Conservation (phyloP, 2,797 vertebrate species). For the Phaenicophaeus curvirostris region DNA sequence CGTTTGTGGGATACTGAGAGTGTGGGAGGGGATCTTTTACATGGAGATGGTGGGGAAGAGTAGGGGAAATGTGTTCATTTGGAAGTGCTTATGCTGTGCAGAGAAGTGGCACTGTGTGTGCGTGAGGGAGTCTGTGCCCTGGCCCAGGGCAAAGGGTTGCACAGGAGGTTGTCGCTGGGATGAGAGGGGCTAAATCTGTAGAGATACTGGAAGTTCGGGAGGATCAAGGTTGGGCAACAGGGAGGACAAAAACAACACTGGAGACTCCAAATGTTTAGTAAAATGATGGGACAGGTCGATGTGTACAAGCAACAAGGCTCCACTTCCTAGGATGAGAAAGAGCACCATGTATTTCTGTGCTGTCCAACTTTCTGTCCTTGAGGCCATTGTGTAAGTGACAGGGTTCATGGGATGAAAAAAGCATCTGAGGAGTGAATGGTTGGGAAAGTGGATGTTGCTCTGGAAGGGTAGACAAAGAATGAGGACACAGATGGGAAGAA, state of each 20-base stretch:
- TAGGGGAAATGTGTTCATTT: not conserved
- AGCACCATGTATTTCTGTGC: not conserved
- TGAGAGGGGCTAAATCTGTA: not conserved
- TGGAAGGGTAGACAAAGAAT: not conserved
- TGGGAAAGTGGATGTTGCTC: not conserved
- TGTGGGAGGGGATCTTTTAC: not conserved
- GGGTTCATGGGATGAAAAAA: not conserved
- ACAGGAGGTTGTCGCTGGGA: not conserved
- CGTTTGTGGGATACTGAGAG: not conserved
- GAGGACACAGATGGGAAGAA: not conserved
- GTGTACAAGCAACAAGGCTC: not conserved
- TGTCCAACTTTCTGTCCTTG: not conserved
- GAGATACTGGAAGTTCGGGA: not conserved
- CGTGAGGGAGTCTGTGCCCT: not conserved
- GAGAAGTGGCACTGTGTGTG: not conserved
- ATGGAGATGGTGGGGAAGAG: not conserved
- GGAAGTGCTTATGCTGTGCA: not conserved
- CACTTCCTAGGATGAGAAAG: not conserved
- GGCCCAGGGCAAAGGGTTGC: not conserved
- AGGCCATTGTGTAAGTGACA: not conserved
- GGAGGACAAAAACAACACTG: fast-evolving
- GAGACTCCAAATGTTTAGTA: not conserved
- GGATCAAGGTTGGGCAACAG: not conserved
- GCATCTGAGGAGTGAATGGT: not conserved
- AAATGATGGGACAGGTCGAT: not conserved